Base-by-base conservation (phyloP, 2,113 vertebrate genomes). In the Lethenteron reissneri region DNA sequence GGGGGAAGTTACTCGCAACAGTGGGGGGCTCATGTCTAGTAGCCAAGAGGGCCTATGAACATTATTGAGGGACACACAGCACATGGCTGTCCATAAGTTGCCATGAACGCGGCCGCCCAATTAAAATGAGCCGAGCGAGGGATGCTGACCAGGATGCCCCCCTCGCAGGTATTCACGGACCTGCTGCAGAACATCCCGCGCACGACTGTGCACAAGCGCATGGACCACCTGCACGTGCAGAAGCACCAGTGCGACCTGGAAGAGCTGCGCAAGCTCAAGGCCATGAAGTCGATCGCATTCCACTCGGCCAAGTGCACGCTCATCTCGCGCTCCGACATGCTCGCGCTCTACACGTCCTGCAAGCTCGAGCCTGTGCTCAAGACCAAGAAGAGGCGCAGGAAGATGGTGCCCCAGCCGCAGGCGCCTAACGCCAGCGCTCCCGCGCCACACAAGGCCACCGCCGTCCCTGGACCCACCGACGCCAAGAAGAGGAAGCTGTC, bases 141-240 rank as follows among this genome's bases (percentile, higher is more conserved):
- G 41, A 41, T 41, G 41, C 41, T 41, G 41, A 41, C 41, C 41
- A 41, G 41, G 41, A 41, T 41, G 41, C 2, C 92, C 82, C 88
- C 97, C 80, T 99, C 94, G 79, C 64, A 68, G 64, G 64, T 68
- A 17, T 25, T 17, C 11, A 68, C 64, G n/a, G 90, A 97, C 83
- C 89, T 97, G 78, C 87, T 97, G 80, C 89, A 96, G 85, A 99
- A 96, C 83, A 97, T 96, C 81, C 94, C 94, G 71, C 85, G 92
- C 81, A 96, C 91, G 77, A 97, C 94, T 72, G 94, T 97, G 83
- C 94, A 99, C 86, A 99, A 99, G 82, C 89, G 92, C 82, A 99
- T 97, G 94, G 94, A 99, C 80, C 88, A 96, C 83, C 82, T 97
- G 77, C 89, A 92, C 79, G 92, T 97, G 77, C 88, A 94, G 81